Evolutionary conservation across 2,797 vertebrate genomes (phyloP).

Genomic region (Podargus strigoides): DNA sequence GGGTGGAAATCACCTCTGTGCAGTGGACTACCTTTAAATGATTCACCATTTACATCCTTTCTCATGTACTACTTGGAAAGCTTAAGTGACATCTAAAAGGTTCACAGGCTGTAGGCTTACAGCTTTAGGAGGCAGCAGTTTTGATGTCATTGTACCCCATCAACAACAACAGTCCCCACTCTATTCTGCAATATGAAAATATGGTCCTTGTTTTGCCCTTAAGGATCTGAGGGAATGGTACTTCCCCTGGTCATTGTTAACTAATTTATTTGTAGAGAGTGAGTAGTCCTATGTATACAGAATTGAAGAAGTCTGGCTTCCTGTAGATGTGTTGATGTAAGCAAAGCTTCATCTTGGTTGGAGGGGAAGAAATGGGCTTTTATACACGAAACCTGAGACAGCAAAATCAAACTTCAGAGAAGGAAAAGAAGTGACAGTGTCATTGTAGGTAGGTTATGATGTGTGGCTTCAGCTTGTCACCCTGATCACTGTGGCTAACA

Average conservation of each 20-base stretch:
- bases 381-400: background rate
- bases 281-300: background rate
- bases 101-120: background rate
- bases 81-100: background rate
- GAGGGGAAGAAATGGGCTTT: background rate
- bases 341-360: background rate
- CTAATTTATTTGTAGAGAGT: background rate
- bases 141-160: background rate
- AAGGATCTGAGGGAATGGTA: background rate
- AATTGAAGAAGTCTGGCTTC: background rate
- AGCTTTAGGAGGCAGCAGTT: background rate
- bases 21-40: background rate
- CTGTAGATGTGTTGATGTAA: background rate
- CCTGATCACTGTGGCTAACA: background rate
- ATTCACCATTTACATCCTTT: background rate
- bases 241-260: background rate
- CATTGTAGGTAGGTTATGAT: background rate
- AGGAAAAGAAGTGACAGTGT: background rate
- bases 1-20: background rate
- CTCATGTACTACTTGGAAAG: background rate
- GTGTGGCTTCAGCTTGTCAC: background rate
- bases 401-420: background rate
- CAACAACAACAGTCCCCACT: too few relatives aligned
- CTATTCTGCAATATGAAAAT: background rate
- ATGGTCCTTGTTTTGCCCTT: background rate